Percentiles rank a stretch among this genome's conserved stretches.
Conservation (phyloP, 1,140 invertebrate species). For the Maniola jurtina region DNA sequence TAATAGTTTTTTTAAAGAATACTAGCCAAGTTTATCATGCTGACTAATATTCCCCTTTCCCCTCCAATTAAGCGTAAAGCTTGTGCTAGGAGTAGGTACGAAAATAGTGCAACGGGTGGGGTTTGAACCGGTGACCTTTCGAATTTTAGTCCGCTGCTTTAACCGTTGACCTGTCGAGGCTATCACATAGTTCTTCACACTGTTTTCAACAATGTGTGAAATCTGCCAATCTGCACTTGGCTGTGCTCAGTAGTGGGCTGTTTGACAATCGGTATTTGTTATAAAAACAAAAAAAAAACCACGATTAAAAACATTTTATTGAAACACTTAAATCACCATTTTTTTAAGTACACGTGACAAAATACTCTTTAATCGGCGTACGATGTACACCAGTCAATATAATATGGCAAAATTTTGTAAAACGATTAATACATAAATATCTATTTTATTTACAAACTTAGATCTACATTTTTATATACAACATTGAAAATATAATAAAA, state of each 20-base stretch:
- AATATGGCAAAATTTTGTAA: conserved; percentile 50
- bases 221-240: too few species aligned
- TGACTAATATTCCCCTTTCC: too few species aligned
- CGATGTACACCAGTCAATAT: conserved; percentile 34
- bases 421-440: conserved; percentile 50
- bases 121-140: too few species aligned
- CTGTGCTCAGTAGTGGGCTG: neutral
- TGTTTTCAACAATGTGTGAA: too few species aligned
- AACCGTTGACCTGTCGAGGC: too few species aligned
- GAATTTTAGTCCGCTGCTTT: too few species aligned
- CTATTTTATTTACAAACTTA: conserved; percentile 55
- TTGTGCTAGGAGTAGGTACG: too few species aligned
- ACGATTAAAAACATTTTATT: conserved; percentile 44
- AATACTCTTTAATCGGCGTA: conserved; percentile 36
- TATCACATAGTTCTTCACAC: too few species aligned
- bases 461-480: conserved; percentile 47
- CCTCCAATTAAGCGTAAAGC: too few species aligned
- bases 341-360: conserved; percentile 59
- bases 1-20: too few species aligned
- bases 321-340: conserved; percentile 58
- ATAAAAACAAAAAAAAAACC: conserved; percentile 17
- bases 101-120: too few species aligned
- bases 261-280: neutral
- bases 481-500: conserved; percentile 37
- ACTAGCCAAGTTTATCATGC: too few species aligned